Conservation (phyloP, 2,113 vertebrate species). For the Laterallus jamaicensis region DNA sequence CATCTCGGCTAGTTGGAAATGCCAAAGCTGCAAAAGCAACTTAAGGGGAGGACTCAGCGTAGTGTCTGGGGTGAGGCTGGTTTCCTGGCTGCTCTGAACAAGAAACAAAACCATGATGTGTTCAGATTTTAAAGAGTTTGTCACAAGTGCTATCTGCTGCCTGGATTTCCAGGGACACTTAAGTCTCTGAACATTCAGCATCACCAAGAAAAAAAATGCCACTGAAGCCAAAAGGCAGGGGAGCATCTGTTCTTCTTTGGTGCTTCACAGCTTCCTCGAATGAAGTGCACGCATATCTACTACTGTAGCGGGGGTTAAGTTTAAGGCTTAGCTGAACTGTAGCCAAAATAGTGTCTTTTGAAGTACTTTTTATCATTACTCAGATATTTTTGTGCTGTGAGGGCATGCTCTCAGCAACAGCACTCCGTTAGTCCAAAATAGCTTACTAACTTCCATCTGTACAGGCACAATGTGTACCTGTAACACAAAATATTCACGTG, state of each 20-base stretch:
- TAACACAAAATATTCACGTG: not conserved
- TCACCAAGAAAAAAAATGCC: not conserved
- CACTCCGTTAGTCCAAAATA: not conserved
- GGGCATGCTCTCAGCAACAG: not conserved
- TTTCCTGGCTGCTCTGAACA: not conserved
- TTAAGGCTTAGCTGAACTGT: not conserved
- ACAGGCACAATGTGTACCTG: not conserved
- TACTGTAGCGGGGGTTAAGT: constrained; percentile 11
- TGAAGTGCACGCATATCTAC: not conserved
- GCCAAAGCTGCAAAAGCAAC: not conserved
- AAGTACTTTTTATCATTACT: constrained; percentile 14
- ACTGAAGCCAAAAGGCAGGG: not conserved
- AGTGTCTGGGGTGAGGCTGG: not conserved
- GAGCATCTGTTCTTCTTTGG: not conserved
- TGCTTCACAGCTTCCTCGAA: not conserved
- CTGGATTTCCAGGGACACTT: not conserved
- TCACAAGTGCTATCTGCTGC: not conserved
- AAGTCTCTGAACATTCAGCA: not conserved
- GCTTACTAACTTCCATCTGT: not conserved
- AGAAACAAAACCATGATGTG: not conserved
- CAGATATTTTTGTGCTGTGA: not conserved
- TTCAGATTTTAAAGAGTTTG: not conserved
- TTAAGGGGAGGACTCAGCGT: fast-evolving
- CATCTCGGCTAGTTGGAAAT: not conserved
- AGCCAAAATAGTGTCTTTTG: constrained; percentile 17